Evolutionary conservation across 2,797 vertebrate species (phyloP).

Genomic region (Neostethus bicornis): DNA sequence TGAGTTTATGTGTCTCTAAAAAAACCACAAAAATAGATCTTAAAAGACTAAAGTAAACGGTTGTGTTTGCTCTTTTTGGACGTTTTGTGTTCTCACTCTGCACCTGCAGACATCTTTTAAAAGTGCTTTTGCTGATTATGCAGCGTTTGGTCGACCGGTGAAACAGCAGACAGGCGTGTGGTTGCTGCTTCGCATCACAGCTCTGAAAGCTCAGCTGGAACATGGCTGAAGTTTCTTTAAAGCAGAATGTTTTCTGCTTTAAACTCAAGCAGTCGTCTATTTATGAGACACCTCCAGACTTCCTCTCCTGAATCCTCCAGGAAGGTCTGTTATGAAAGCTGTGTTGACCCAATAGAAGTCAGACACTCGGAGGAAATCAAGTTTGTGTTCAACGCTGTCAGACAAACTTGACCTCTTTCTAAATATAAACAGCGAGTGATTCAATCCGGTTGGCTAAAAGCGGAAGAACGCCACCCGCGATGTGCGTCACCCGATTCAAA

Average conservation of each 20-base stretch:
- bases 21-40: not conserved
- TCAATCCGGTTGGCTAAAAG: constrained; percentile 5
- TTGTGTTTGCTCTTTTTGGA: not conserved
- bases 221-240: constrained; percentile 11
- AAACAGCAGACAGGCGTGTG: constrained; percentile 14
- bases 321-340: constrained; percentile 9
- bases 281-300: not conserved
- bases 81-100: constrained; percentile 15
- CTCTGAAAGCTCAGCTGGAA: not conserved
- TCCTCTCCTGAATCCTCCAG: not conserved
- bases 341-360: constrained; percentile 10
- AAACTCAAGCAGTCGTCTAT: not conserved
- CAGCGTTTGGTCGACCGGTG: constrained; percentile 18
- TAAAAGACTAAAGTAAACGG: not conserved
- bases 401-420: constrained; percentile 30
- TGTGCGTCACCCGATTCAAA: constrained; percentile 57
- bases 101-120: constrained; percentile 21
- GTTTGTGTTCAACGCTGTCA: constrained; percentile 20
- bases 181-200: constrained; percentile 30
- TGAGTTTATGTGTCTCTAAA: too few species aligned
- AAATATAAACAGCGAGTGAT: constrained; percentile 39
- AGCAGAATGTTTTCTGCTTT: constrained; percentile 5
- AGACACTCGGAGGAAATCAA: constrained; percentile 8
- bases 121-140: constrained; percentile 12
- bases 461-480: not conserved